Evolutionary conservation across 2,888 invertebrate species (phyloP), one percentile per base, ranked within the genome.

Genomic region (Dryobota labecula): DNA sequence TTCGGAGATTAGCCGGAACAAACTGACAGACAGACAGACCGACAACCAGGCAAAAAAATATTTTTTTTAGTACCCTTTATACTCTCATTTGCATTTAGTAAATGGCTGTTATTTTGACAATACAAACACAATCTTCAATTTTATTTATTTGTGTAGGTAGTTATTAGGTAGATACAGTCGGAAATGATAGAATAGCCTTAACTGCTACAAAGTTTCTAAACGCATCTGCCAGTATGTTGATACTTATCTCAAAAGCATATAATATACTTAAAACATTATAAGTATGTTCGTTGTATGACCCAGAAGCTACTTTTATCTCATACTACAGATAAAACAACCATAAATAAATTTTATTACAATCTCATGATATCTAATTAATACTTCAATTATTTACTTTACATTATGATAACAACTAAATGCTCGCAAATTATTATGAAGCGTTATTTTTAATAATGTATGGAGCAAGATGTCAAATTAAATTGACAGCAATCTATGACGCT

Each of bases 321-420:
- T 51, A 20, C 6, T n/a, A 9, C 15, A 30, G 30, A 76, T 63
- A 80, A 78, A 51, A 62, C 8, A 45, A 45, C 27, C 45, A 53
- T 73, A 54, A 80, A 76, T n/a, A 51, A 20, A 49, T 45, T 49
- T 71, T 30, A 43, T 71, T 30, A 54, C 72, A 30, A 68, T 53
- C 51, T 27, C 78, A 51, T 57, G 51, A 70, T 60, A 57, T 47
- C 53, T 63, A 80, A 76, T 68, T 58, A 67, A 76, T 80, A 58
- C 62, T 63, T 80, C 51, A 62, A 65, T 74, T 65, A 60, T 77
- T 63, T 68, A 38, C 33, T 67, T 75, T 47, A 49, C 4, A 6
- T 27, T 11, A 30, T n/a, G 74, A 80, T 80, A 64, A 53, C 43
- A 38, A 70, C 38, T 60, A 20, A 53, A 58, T 38, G 36, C 47